Evolutionary conservation across 2,888 invertebrate species (phyloP).

Genomic region (Rosalia funebris): DNA sequence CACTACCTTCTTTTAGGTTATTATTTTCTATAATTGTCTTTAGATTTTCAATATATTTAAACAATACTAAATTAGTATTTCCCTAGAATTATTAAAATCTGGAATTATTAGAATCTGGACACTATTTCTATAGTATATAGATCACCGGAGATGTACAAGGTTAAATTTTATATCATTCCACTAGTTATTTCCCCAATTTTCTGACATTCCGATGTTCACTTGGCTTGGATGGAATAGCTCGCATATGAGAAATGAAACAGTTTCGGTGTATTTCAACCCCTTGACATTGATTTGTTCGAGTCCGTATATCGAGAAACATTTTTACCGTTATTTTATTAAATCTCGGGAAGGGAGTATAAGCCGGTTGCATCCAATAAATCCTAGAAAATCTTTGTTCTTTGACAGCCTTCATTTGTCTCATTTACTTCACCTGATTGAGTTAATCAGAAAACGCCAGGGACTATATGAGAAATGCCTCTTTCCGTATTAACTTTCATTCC

Average conservation of each 20-base stretch:
- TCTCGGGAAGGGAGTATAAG: conserved; percentile 16
- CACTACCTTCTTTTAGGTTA: too few relatives aligned
- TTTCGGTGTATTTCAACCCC: conserved; percentile 13
- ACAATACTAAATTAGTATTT: too few relatives aligned
- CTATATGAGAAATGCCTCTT: conserved; percentile 4
- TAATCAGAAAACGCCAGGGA: conserved; percentile 46
- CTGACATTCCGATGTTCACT: conserved; percentile 4
- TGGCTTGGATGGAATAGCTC: neutral
- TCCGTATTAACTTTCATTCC: conserved; percentile 6
- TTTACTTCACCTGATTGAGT: conserved; percentile 54
- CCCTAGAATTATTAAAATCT: too few relatives aligned
- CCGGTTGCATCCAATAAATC: conserved; percentile 42
- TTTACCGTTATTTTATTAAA: conserved; percentile 27
- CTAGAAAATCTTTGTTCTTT: conserved; percentile 45
- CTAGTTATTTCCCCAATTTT: neutral
- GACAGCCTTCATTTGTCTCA: conserved; percentile 56
- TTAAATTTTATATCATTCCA: too few relatives aligned
- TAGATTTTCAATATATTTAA: too few relatives aligned
- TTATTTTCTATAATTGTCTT: too few relatives aligned
- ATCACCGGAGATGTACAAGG: too few relatives aligned
- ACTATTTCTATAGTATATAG: too few relatives aligned
- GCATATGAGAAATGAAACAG: conserved; percentile 15
- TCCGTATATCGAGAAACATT: conserved; percentile 22
- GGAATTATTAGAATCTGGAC: too few relatives aligned
- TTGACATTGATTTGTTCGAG: conserved; percentile 28